Percentiles rank a stretch among this genome's conserved stretches.
phyloP scores from a whole-genome alignment of 92 coral and sea anemone genomes.

The Bergia puertoricense region DNA sequence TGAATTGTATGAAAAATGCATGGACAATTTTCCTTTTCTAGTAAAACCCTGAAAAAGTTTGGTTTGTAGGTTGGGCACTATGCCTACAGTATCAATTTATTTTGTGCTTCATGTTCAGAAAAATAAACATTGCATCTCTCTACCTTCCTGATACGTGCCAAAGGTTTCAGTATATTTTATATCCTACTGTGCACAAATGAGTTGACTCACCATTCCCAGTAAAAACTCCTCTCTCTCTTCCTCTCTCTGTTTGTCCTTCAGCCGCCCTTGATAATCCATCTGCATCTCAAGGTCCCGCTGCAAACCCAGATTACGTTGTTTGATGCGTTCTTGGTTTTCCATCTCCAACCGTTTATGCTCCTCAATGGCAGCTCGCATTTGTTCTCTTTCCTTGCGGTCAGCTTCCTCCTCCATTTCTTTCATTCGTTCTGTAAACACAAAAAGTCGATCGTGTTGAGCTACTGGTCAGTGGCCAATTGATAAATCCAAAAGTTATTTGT shows the following conservation, averaged over 20 bases:
- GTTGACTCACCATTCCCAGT: slow-evolving; percentile 81
- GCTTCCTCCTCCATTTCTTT: slow-evolving; percentile 75
- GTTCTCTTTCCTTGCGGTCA: slow-evolving; percentile 78
- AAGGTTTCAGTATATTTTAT: background rate
- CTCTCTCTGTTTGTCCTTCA: slow-evolving; percentile 73
- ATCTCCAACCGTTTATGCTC: slow-evolving; percentile 89
- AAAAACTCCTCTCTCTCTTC: slow-evolving; percentile 85
- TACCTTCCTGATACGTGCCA: background rate
- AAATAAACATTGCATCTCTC: no score
- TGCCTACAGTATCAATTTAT: no score
- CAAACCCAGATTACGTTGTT: slow-evolving; percentile 70
- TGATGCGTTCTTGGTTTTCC: slow-evolving; percentile 80
- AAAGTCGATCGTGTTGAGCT: background rate
- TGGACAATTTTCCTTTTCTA: no score
- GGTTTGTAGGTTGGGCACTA: no score
- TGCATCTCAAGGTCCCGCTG: slow-evolving; percentile 94
- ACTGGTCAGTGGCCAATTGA: background rate
- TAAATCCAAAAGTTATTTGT: background rate
- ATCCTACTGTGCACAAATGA: background rate
- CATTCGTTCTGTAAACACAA: slow-evolving; percentile 55
- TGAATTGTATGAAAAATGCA: no score
- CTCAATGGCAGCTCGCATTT: slow-evolving; percentile 69
- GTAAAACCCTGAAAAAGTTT: no score
- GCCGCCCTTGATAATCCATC: slow-evolving; percentile 80
- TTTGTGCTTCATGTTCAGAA: no score